phyloP scores from a whole-genome alignment of 2,797 vertebrate species.

The Alauda arvensis region DNA sequence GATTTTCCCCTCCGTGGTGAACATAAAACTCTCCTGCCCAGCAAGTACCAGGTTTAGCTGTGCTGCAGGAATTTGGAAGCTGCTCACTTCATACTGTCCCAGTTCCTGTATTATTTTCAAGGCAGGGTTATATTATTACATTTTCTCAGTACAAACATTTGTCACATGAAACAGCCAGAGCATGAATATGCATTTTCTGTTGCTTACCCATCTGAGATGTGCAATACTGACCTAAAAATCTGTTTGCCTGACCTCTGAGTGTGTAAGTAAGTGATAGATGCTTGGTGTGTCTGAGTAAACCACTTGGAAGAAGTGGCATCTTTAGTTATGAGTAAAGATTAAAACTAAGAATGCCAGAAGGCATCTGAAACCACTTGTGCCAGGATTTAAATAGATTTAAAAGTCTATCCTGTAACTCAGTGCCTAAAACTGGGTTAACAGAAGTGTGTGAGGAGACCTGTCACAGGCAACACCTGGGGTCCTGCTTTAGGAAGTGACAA shows the following conservation, averaged over 20 bases:
- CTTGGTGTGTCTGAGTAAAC: background rate
- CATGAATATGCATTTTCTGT: background rate
- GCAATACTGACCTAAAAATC: background rate
- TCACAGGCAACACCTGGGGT: background rate
- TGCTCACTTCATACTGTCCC: background rate
- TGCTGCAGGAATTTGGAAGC: background rate
- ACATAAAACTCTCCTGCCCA: background rate
- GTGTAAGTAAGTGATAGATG: accelerated
- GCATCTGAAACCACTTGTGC: background rate
- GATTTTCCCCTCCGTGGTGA: background rate
- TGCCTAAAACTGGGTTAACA: background rate
- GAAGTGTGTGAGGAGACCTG: background rate
- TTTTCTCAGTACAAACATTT: background rate
- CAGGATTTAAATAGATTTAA: background rate
- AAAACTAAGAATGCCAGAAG: background rate
- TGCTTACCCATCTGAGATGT: background rate
- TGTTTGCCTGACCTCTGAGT: background rate
- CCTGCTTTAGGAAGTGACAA: background rate
- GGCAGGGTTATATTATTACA: no score
- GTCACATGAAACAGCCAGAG: background rate
- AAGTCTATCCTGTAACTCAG: background rate
- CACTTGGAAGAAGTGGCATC: background rate
- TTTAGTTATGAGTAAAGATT: background rate
- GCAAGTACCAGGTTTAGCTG: background rate
- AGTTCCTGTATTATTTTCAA: background rate